Conservation (phyloP, 1,140 invertebrate genomes). For the Drosophila micromelanica region DNA sequence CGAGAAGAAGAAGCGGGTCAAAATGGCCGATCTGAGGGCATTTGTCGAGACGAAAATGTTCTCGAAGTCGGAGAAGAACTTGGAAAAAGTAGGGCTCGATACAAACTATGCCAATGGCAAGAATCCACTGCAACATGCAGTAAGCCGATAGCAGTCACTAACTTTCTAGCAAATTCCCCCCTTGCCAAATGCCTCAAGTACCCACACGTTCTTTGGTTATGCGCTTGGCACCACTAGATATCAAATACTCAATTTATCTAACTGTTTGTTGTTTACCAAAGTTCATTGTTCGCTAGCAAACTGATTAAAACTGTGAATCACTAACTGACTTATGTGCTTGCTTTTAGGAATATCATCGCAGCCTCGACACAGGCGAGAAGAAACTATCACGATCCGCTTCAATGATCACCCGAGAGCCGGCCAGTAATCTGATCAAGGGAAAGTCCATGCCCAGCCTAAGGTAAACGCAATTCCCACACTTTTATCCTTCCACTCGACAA, state of each 20-base stretch:
- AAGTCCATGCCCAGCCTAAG: slow-evolving; percentile 98
- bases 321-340: slow-evolving; percentile 19
- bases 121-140: slow-evolving; percentile 82
- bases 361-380: slow-evolving; percentile 91
- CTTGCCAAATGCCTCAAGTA: slow-evolving; percentile 15
- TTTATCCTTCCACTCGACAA: neutral
- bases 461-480: slow-evolving; percentile 85
- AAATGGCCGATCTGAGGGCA: slow-evolving; percentile 94
- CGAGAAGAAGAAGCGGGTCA: slow-evolving; percentile 94
- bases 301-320: too few relatives aligned
- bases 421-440: slow-evolving; percentile 93
- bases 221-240: slow-evolving; percentile 35
- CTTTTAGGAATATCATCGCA: slow-evolving; percentile 90
- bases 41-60: slow-evolving; percentile 96
- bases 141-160: slow-evolving; percentile 72
- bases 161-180: slow-evolving; percentile 20
- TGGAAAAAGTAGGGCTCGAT: slow-evolving; percentile 94
- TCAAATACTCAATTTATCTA: slow-evolving; percentile 6
- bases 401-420: slow-evolving; percentile 85
- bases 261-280: slow-evolving; percentile 43
- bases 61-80: slow-evolving; percentile 95
- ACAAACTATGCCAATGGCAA: slow-evolving; percentile 86
- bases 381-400: slow-evolving; percentile 88
- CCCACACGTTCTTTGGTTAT: slow-evolving; percentile 48
- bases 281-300: slow-evolving; percentile 37